Conservation (phyloP, 2,113 vertebrate species). For the Ardeotis arabs region DNA sequence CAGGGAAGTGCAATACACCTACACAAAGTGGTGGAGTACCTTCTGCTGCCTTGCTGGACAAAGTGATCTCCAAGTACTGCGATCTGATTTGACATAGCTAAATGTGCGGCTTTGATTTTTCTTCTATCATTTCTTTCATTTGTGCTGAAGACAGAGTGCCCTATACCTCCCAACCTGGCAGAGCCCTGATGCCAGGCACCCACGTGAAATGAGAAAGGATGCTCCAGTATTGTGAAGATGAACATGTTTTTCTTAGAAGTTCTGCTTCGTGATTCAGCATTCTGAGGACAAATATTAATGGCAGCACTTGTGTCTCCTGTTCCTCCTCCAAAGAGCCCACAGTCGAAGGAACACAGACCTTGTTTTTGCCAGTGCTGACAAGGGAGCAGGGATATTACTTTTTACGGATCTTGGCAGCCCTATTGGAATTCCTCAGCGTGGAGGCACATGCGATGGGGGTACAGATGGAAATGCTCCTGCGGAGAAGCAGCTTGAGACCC, state of each 20-base stretch:
- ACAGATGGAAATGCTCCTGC: conserved; percentile 30
- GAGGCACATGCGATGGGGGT: neutral
- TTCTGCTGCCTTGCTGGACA: neutral
- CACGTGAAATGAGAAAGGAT: neutral
- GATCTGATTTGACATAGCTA: neutral
- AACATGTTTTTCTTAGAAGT: neutral
- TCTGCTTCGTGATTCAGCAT: neutral
- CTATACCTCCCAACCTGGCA: neutral
- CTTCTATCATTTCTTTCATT: neutral
- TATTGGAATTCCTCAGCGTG: conserved; percentile 31
- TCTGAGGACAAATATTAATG: conserved; percentile 27
- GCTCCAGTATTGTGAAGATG: neutral
- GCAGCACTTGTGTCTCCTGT: conserved; percentile 18
- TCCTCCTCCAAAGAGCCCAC: neutral
- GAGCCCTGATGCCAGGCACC: neutral
- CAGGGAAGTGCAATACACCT: neutral
- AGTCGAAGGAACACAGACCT: conserved; percentile 30
- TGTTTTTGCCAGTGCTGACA: conserved; percentile 30
- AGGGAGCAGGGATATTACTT: neutral
- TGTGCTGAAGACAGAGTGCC: neutral
- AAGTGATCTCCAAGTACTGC: neutral
- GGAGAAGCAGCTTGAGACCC: conserved; percentile 44
- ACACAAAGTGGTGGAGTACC: neutral
- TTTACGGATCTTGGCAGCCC: conserved; percentile 35
- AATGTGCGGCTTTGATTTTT: neutral